Conservation (phyloP, 64 coral and sea anemone genomes). For the Acropora yongei region DNA sequence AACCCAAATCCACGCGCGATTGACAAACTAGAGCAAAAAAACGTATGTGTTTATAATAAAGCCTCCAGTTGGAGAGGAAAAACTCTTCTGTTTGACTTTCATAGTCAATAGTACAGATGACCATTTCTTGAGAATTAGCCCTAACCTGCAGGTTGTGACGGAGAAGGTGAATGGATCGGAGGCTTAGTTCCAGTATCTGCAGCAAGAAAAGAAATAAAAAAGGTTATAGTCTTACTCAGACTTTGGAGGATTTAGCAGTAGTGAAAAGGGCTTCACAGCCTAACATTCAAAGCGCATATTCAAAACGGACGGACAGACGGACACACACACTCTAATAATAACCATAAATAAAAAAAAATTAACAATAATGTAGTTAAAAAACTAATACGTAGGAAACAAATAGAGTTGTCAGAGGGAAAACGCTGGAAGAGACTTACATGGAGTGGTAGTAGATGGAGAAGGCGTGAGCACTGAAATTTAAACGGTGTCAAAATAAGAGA, state of each 20-base stretch:
- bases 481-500: neutral
- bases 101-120: neutral
- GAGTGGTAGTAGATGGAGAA: neutral
- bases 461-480: neutral
- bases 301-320: too few species aligned
- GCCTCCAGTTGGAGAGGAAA: too few species aligned
- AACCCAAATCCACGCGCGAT: conserved; percentile 32
- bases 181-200: neutral
- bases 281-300: too few species aligned
- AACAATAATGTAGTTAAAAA: too few species aligned
- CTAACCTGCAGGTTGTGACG: conserved; percentile 20
- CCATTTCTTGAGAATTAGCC: neutral
- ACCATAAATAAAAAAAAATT: too few species aligned
- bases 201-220: neutral
- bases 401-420: too few species aligned
- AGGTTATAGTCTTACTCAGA: neutral
- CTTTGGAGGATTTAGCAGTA: too few species aligned
- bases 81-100: too few species aligned
- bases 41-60: too few species aligned
- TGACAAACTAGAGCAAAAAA: conserved; percentile 23
- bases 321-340: too few species aligned
- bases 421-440: neutral
- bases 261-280: too few species aligned
- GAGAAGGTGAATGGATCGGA: neutral
- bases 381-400: too few species aligned